Conservation (phyloP, 2,113 vertebrate species). For the Menura novaehollandiae region DNA sequence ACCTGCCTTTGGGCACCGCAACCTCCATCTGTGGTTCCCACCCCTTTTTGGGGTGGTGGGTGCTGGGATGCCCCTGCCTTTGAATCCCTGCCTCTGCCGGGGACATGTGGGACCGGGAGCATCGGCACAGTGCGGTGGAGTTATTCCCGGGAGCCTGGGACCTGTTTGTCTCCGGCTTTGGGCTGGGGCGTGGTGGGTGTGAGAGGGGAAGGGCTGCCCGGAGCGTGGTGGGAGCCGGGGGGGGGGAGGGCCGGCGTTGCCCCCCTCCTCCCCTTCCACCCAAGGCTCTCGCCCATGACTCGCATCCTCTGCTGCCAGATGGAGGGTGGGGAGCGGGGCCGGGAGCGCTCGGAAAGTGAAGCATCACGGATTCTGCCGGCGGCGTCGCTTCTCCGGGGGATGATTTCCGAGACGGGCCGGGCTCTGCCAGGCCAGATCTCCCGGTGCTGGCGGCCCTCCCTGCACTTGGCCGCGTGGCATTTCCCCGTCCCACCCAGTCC, state of each 20-base stretch:
- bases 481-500: slow-evolving; percentile 31
- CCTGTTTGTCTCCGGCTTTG: not conserved
- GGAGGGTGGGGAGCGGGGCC: slow-evolving; percentile 19
- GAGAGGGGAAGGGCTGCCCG: not conserved
- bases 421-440: not conserved
- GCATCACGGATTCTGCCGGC: not conserved
- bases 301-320: slow-evolving; percentile 21
- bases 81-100: not conserved
- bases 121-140: fast-evolving
- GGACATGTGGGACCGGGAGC: fast-evolving
- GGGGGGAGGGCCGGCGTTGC: not conserved
- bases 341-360: slow-evolving; percentile 16
- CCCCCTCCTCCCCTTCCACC: not conserved
- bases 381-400: not conserved
- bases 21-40: not conserved
- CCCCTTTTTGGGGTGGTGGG: not conserved
- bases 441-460: not conserved
- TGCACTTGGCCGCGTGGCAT: not conserved
- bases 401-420: not conserved
- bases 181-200: not conserved
- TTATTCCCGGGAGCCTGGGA: not conserved
- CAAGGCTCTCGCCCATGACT: not conserved
- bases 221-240: not conserved
- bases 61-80: no score
- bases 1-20: not conserved